Evolutionary conservation across 1,140 invertebrate species (phyloP), one percentile per base, ranked within the genome.

Genomic region (Pseudobourletiella spinata): DNA sequence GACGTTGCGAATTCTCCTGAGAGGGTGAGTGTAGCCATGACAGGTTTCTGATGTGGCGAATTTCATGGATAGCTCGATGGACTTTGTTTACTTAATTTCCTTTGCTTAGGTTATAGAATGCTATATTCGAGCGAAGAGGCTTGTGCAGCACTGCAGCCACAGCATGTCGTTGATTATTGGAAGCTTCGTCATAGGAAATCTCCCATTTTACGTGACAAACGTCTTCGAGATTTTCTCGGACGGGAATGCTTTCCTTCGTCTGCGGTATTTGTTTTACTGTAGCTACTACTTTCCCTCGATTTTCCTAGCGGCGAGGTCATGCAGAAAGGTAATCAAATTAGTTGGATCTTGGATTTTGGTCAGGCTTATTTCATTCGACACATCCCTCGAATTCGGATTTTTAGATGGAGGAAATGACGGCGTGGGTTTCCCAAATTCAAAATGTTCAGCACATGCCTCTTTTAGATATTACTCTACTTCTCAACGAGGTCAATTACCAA

Each of bases 181-280:
- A 4, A 42, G 29, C 16, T 60, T 60, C 22, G 15, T 60, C 26
- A 24, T 52, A 20, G 59, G 48, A 16, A 60, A 60, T 16, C 29
- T 60, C 11, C 48, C 59, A 26, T 60, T 60, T 42, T 60, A 60
- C 30, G 59, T 50, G 15, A 60, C 46, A 18, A 60, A 60, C 29
- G 18, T 60, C 1, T 42, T 60, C 14, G 59, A 60, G 28, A 28
- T 60, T 8, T 60, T 52, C 25, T 24, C 18, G 20, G 50, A 39
- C 16, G 14, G 30, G 30, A 60, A 60, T 54, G 20, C 43, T 16
- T 60, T 60, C 20, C 1, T 25, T 14, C 26, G 20, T 28, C 20
- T 54, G 1, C 46, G 59, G 4, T 60, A 60, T 42, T 54, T 51
- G 30, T 52, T 54, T 42, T 60, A 60, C 24, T 60, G 59, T 25